Conservation (phyloP, 2,113 vertebrate genomes). For the Dipodomys stephensi region DNA sequence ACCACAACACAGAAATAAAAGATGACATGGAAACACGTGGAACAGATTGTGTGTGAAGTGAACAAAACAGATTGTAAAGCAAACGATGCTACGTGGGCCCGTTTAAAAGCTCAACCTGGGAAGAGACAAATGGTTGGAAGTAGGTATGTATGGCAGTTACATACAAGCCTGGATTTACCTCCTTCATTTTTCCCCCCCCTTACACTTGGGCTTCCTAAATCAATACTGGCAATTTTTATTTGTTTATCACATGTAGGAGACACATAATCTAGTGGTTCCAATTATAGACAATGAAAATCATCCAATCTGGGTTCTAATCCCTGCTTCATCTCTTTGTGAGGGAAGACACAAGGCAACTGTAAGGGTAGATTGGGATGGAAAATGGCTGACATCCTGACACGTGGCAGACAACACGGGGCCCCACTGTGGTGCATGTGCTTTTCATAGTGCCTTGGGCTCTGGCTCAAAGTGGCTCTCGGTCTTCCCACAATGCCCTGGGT, state of each 20-base stretch:
- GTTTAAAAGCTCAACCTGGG: neutral
- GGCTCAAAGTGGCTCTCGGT: too few relatives aligned
- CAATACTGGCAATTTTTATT: neutral
- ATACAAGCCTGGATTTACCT: neutral
- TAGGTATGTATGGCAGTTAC: neutral
- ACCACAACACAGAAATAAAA: neutral
- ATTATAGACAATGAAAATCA: neutral
- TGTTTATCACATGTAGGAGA: neutral
- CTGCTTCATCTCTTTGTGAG: neutral
- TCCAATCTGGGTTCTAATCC: neutral
- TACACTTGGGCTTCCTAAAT: neutral
- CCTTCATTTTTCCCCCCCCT: neutral
- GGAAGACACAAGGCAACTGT: too few relatives aligned
- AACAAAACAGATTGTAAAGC: neutral
- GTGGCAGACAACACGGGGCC: too few relatives aligned
- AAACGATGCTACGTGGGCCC: neutral
- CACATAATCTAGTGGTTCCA: neutral
- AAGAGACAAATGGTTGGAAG: neutral
- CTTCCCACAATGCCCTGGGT: too few relatives aligned
- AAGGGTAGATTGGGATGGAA: too few relatives aligned
- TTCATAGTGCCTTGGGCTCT: too few relatives aligned
- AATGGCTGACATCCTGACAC: too few relatives aligned
- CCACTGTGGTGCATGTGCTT: too few relatives aligned
- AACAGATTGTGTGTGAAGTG: neutral
- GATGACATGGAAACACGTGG: neutral